Base-by-base conservation (phyloP, 2,113 vertebrate genomes). In the Antechinus stuartii region DNA sequence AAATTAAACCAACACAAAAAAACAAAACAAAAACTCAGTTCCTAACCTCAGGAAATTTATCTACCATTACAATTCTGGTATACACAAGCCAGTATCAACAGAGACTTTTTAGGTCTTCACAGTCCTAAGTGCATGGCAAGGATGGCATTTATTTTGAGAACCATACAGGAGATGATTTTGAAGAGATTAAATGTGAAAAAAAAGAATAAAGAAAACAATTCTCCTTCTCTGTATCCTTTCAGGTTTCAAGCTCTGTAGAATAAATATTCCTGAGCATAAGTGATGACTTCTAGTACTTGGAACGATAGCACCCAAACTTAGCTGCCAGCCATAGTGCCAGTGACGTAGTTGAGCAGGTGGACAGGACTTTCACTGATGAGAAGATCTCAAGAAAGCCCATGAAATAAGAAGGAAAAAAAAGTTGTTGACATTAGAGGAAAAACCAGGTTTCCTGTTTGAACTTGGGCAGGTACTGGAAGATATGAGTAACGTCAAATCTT, bases 401-500 rank as follows among this genome's bases (percentile, higher is more conserved):
- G 76, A 90, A 97, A 94, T 94, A 96, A 95, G 96, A 95, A 76
- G n/a, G 90, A 68, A 96, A 95, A 96, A 97, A 93, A 98, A 98
- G 98, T 98, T 99, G 99, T 99, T 99, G 98, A 99, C 98, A 98
- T 96, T 97, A 98, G 98, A 99, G 99, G 98, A 99, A 99, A 98
- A 99, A 97, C 97, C 97, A 96, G 97, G 98, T 98, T 99, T 99
- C 99, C 99, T 99, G 99, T 99, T 98, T 99, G 99, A 99, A 99
- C 99, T 98, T 98, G 98, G 98, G 98, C 98, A 99, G 99, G 99
- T 98, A 98, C 99, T 99, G 98, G 99, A 99, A 99, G 99, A 98
- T 98, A 98, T 99, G 99, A 99, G 99, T 99, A 99, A 99, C 99
- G 99, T 99, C 98, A 99, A 99, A 98, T 98, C 98, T 99, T 98